Evolutionary conservation across 2,113 vertebrate genomes (phyloP), one percentile per base, ranked within the genome.

Genomic region (Natator depressus): DNA sequence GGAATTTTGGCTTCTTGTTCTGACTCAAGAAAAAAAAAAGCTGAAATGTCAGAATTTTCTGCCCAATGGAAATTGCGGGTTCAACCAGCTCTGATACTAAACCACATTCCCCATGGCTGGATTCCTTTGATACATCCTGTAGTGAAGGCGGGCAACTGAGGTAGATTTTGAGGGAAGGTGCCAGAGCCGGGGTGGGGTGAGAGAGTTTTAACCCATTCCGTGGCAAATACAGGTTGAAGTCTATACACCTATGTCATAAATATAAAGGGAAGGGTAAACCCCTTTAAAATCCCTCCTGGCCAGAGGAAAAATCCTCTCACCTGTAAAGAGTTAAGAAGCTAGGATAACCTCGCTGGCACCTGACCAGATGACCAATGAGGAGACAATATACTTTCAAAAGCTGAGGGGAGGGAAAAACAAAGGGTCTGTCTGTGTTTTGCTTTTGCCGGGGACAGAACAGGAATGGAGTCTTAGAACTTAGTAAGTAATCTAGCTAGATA

Each of bases 81-180:
- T 93, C 93, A 50, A 82, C 24, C 51, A 91, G 81, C 35, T 75
- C 22, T 38, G 90, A 31, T 76, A 94, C 82, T 80, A 16, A 94
- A 94, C 90, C 9, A 76, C 27, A 51, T 35, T 91, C 89, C 20
- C 55, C 14, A 20, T 89, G 47, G 96, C 54, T 90, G 93, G 93
- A 42, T 90, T 95, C 55, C 1, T 0, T 85, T 62, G 35, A 46
- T 54, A 87, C 84, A 5, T 72, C 19, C 47, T 80, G 49, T 90
- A 89, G 93, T 85, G 85, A 91, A 93, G 42, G 20, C 91, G 87
- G 65, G 59, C 89, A 83, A 0, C 1, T 93, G 82, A 80, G 53
- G 87, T 87, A 93, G 62, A 88, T 11, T 84, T 12, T 91, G 91
- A 59, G 25, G 25, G 55, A 87, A 5, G 7, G 51, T 90, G 10